A percentile compares a stretch with the other conserved stretches of the same genome.
phyloP scores from a whole-genome alignment of 2,113 vertebrate genomes.

The Aythya baeri region DNA sequence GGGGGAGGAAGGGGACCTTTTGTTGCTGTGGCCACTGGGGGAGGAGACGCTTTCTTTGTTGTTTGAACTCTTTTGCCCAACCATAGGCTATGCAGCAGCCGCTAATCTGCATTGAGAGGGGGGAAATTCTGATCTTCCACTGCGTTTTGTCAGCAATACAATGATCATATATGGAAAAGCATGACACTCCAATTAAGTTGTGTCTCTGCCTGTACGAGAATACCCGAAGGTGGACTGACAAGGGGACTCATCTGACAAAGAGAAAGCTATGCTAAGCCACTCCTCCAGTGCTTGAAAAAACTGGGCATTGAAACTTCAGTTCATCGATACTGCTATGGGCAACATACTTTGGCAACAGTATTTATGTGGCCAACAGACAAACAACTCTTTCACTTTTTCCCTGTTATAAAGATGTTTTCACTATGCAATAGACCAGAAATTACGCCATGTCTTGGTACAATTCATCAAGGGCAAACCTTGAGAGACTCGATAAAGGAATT shows the following conservation, averaged over 20 bases:
- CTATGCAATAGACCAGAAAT: not conserved
- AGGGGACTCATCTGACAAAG: not conserved
- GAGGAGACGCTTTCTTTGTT: not conserved
- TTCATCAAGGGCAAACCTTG: not conserved
- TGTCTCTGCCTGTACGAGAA: not conserved
- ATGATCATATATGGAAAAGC: not conserved
- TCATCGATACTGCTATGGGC: not conserved
- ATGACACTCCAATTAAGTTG: not conserved
- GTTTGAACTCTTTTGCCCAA: not conserved
- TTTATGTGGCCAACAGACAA: not conserved
- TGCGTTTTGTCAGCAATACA: not conserved
- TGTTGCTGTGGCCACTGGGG: not conserved
- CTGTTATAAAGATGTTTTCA: not conserved
- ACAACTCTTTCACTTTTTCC: not conserved
- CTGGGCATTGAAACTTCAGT: not conserved
- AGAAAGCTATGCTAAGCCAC: not conserved
- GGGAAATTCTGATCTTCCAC: not conserved
- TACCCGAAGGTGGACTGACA: not conserved
- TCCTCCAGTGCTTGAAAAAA: not conserved
- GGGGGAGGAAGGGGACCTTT: not conserved
- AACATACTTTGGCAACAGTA: not conserved
- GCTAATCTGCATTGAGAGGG: not conserved
- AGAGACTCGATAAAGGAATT: not conserved
- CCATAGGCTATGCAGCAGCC: not conserved
- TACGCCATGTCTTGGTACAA: not conserved